Evolutionary conservation across 2,797 vertebrate genomes (phyloP), one percentile per base, ranked within the genome.

Genomic region (Antennarius maculatus): DNA sequence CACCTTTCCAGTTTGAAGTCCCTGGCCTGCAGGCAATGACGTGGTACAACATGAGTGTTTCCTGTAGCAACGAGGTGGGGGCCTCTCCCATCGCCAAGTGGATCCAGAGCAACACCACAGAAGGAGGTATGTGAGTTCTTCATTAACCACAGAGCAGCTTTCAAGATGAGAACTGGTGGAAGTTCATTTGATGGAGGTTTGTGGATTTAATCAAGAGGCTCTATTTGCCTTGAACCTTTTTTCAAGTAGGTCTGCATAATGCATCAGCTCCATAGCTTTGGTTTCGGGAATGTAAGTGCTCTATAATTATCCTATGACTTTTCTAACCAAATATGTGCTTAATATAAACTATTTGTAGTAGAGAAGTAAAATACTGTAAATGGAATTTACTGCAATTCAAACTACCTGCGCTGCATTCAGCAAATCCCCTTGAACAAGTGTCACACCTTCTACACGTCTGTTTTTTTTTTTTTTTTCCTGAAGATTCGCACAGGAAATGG

Each of bases 1-100:
- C 95, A 3, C 95, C 96, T 0, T 95, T 95, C 46, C 57, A 82
- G 58, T 91, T 88, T 45, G 86, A 89, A 61, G 83, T 98, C 56
- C 73, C 91, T 17, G 93, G 93, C 65, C 93, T 98, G 79, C 87
- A 89, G 76, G 94, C 97, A 34, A 89, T 97, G 93, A 93, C 86
- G 0, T 85, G 89, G 78, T 97, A 98, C 86, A 95, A 89, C 83
- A 85, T 98, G 23, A 88, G 93, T 0, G 88, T 98, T 69, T 96
- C 95, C 91, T 99, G 97, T 80, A 79, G 84, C 89, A 99, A 99
- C 9, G 96, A 98, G 74, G 87, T 98, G 0, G 96, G 95, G 57
- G 85, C 91, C 75, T 98, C 97, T 0, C 54, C 81, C 0, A 52
- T 89, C 66, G 94, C 92, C 76, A 61, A 79, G 54, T 97, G 96